Percentiles rank a stretch among this genome's conserved stretches.
These are phyloP conservation scores for Falco peregrinus DNA, from an alignment of 2,797 vertebrate species.

Conservation along the genomic window DNA sequence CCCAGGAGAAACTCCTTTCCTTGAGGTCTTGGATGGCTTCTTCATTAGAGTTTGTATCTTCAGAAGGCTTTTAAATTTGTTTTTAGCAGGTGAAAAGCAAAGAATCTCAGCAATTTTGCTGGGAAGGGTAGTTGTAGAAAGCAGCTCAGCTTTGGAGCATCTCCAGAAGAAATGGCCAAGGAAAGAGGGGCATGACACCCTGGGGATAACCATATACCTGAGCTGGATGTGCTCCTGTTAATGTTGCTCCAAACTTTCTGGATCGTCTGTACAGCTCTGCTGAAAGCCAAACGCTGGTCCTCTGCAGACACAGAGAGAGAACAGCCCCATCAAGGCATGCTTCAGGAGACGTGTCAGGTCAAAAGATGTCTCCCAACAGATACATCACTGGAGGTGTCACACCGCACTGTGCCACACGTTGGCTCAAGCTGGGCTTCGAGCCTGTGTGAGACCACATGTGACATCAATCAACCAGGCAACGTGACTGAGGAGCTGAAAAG, in stretches of 20 bases:
- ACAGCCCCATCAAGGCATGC: background rate
- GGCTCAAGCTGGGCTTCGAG: background rate
- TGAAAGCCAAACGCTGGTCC: background rate
- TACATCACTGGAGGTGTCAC: too few relatives aligned
- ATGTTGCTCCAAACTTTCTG: background rate
- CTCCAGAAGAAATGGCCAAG: background rate
- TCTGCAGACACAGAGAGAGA: background rate
- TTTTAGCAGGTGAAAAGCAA: background rate
- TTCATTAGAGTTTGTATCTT: background rate
- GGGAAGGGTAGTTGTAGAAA: background rate
- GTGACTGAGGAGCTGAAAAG: background rate
- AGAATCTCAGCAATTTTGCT: background rate
- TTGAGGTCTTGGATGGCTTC: too few relatives aligned
- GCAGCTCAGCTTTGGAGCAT: background rate
- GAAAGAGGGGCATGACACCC: background rate
- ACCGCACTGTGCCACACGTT: too few relatives aligned
- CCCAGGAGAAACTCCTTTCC: background rate
- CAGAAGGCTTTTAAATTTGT: background rate
- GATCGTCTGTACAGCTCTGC: background rate
- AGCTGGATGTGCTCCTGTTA: background rate
- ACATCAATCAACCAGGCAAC: background rate
- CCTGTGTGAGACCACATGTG: accelerated
- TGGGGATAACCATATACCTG: background rate
- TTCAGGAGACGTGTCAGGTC: background rate
- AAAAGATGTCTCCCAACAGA: background rate